Percentiles rank a stretch among this genome's conserved stretches.
phyloP scores from a whole-genome alignment of 2,113 vertebrate species.

The Tiliqua scincoides region DNA sequence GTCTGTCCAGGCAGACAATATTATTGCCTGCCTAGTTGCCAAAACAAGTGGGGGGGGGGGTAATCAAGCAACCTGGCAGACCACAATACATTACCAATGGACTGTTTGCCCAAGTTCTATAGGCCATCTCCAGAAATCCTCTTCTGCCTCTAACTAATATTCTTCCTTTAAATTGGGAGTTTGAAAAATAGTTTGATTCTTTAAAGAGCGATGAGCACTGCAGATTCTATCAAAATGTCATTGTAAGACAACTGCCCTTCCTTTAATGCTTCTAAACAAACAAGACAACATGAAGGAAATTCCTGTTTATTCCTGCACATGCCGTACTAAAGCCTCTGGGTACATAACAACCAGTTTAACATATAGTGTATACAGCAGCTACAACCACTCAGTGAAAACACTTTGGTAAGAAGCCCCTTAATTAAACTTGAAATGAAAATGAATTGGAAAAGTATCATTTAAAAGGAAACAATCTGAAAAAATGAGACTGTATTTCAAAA shows the following conservation, averaged over 20 bases:
- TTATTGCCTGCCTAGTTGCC: not conserved
- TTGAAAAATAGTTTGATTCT: no score
- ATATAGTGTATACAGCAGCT: no score
- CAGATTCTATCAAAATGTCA: no score
- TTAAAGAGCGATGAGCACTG: no score
- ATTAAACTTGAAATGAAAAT: not conserved
- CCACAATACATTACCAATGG: not conserved
- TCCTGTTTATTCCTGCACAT: not conserved
- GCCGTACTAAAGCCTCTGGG: not conserved
- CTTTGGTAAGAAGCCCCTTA: not conserved
- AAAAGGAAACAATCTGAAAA: not conserved
- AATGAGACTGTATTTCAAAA: slow-evolving; percentile 15
- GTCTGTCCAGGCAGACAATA: no score
- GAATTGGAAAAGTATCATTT: not conserved
- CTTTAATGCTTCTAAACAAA: no score
- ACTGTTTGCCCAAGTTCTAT: not conserved
- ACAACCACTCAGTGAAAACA: no score
- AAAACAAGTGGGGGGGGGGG: no score
- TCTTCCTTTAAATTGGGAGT: no score
- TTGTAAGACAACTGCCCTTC: no score
- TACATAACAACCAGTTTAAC: not conserved
- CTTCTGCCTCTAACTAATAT: no score
- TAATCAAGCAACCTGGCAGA: not conserved
- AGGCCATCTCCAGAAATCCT: not conserved
- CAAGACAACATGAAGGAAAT: no score